Evolutionary conservation across 2,888 invertebrate genomes (phyloP).

Genomic region (Drosophila acutilabella): DNA sequence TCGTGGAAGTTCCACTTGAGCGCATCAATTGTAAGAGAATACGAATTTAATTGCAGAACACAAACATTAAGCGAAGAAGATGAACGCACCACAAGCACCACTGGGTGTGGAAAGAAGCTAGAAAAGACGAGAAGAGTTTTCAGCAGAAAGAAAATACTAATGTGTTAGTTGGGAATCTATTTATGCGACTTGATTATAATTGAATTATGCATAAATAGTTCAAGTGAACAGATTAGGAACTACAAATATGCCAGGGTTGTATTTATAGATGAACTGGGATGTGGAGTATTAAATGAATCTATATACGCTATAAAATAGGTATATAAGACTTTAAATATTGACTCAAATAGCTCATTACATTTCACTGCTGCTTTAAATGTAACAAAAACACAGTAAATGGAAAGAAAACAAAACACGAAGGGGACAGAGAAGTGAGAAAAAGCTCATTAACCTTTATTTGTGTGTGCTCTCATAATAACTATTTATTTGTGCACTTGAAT

Average conservation of each 20-base stretch:
- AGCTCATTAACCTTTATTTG: slow-evolving; percentile 77
- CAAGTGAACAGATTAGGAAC: background rate
- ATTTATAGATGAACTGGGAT: background rate
- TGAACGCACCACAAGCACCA: slow-evolving; percentile 9
- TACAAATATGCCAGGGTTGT: background rate
- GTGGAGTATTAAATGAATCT: too few relatives aligned
- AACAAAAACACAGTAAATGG: too few relatives aligned
- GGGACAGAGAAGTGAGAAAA: slow-evolving; percentile 45
- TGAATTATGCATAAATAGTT: slow-evolving; percentile 16
- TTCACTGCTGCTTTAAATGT: slow-evolving; percentile 5
- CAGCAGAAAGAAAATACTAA: slow-evolving; percentile 47
- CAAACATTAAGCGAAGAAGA: slow-evolving; percentile 51
- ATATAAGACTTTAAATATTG: background rate
- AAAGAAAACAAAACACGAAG: background rate
- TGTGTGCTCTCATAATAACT: slow-evolving; percentile 44
- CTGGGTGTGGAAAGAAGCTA: slow-evolving; percentile 4
- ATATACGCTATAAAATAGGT: too few relatives aligned
- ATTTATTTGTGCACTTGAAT: slow-evolving; percentile 60
- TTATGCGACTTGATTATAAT: slow-evolving; percentile 33
- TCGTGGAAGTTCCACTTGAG: slow-evolving; percentile 77
- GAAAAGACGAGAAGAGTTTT: slow-evolving; percentile 7
- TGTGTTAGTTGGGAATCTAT: slow-evolving; percentile 23
- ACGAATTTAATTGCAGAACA: slow-evolving; percentile 80
- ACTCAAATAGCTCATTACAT: slow-evolving; percentile 36
- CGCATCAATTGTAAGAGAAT: slow-evolving; percentile 78